Evolutionary conservation across 2,113 vertebrate species (phyloP).

Genomic region (Bubo blakistoni): DNA sequence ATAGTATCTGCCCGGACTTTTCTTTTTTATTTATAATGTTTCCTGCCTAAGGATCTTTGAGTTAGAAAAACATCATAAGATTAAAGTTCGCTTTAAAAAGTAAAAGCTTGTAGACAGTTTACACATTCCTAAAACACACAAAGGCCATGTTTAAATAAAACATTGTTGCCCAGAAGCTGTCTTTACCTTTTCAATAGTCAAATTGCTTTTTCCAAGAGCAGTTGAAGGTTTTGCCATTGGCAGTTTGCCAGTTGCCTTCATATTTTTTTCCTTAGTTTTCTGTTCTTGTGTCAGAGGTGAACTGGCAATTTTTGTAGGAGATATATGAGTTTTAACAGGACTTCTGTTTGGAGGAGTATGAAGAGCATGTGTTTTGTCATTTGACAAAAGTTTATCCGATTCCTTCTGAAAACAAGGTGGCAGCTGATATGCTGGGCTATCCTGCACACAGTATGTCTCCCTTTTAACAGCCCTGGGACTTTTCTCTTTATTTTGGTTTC

Average conservation of each 20-base stretch:
- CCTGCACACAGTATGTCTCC: constrained; percentile 83
- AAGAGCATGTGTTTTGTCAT: background rate
- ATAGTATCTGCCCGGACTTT: background rate
- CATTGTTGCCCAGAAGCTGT: background rate
- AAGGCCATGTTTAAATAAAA: background rate
- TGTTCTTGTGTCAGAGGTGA: background rate
- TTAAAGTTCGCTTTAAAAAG: background rate
- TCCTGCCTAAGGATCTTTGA: background rate
- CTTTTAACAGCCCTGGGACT: constrained; percentile 80
- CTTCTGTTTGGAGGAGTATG: constrained; percentile 9
- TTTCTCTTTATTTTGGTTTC: constrained; percentile 21
- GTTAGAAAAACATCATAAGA: background rate
- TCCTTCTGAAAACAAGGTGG: constrained; percentile 65
- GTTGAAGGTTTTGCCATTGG: background rate
- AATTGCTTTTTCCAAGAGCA: constrained; percentile 26
- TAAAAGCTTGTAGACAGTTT: background rate
- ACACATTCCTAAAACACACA: background rate
- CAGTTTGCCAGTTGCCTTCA: background rate
- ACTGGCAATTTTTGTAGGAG: background rate
- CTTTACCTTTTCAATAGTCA: constrained; percentile 69
- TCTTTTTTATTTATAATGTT: background rate
- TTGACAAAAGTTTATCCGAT: background rate
- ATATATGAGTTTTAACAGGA: constrained; percentile 31
- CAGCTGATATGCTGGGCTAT: constrained; percentile 74
- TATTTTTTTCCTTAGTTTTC: background rate